Conservation (phyloP, 2,888 invertebrate species). For the Andrena marginata region DNA sequence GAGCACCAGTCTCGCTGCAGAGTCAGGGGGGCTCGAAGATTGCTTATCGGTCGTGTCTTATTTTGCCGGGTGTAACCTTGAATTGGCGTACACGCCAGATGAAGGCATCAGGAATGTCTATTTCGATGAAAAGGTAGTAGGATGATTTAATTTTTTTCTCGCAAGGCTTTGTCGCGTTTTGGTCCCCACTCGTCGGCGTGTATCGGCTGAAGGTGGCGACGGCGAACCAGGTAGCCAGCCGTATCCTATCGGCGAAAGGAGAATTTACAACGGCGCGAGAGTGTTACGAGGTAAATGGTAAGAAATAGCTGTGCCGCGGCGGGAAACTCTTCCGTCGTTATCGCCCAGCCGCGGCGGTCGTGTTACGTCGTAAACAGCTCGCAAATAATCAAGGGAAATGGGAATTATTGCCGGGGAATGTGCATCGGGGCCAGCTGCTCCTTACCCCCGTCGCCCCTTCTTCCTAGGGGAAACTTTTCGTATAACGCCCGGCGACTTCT, state of each 20-base stretch:
- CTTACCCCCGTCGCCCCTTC: conserved; percentile 17
- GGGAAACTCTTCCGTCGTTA: conserved; percentile 67
- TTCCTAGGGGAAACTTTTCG: conserved; percentile 66
- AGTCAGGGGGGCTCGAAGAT: not conserved
- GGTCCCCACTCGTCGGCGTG: not conserved
- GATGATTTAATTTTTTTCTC: not conserved
- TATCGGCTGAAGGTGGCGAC: not conserved
- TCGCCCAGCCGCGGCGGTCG: conserved; percentile 52
- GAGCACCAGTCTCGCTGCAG: not conserved
- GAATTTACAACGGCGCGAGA: conserved; percentile 65
- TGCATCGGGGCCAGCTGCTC: conserved; percentile 53
- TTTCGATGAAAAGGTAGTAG: too few relatives aligned
- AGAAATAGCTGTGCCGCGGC: conserved; percentile 56
- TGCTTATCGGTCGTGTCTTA: not conserved
- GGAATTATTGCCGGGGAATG: conserved; percentile 66
- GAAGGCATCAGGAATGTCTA: too few relatives aligned
- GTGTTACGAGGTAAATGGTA: conserved; percentile 65
- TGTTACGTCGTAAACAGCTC: conserved; percentile 71
- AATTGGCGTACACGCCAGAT: too few relatives aligned
- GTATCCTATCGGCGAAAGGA: conserved; percentile 62
- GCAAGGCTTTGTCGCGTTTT: not conserved
- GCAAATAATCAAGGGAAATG: conserved; percentile 70
- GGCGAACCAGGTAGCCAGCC: not conserved
- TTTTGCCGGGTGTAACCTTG: not conserved
- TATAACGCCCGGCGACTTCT: conserved; percentile 60